Percentiles rank a stretch among this genome's conserved stretches.
These are phyloP conservation scores for Etia nguti DNA, from an alignment of 2,113 vertebrate genomes.

Conservation along the genomic window DNA sequence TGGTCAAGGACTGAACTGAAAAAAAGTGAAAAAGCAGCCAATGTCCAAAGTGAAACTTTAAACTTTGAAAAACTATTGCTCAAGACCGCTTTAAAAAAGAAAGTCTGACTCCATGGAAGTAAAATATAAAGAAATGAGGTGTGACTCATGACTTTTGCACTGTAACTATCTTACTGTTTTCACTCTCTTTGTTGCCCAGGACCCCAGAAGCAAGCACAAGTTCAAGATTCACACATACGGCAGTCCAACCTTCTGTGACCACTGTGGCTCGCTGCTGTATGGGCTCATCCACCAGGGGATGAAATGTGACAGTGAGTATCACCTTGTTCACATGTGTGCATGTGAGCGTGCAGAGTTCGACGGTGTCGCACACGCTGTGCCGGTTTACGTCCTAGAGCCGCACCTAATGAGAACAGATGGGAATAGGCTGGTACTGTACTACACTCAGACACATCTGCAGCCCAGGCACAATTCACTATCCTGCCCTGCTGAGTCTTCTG, in stretches of 20 bases:
- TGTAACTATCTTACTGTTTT: neutral
- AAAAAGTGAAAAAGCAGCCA: neutral
- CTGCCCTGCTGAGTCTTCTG: neutral
- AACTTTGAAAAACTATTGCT: neutral
- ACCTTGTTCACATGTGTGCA: neutral
- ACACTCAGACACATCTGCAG: slow-evolving; percentile 18
- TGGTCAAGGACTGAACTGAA: neutral
- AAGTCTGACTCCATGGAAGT: neutral
- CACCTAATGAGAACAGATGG: slow-evolving; percentile 60
- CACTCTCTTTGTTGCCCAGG: slow-evolving; percentile 61
- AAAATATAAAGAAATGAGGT: neutral
- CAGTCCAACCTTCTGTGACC: slow-evolving; percentile 96
- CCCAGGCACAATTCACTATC: neutral
- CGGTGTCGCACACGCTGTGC: slow-evolving; percentile 18
- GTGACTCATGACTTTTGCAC: neutral
- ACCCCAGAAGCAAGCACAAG: slow-evolving; percentile 98
- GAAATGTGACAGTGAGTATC: slow-evolving; percentile 97
- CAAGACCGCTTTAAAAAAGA: neutral
- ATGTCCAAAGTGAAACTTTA: neutral
- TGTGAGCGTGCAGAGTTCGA: neutral
- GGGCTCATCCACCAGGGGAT: slow-evolving; percentile 97
- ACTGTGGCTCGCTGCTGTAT: slow-evolving; percentile 93
- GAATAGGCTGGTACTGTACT: slow-evolving; percentile 43
- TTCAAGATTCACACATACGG: slow-evolving; percentile 98
- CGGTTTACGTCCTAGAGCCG: neutral